phyloP scores from a whole-genome alignment of 2,797 vertebrate species.

The Helicolenus hilgendorfi region DNA sequence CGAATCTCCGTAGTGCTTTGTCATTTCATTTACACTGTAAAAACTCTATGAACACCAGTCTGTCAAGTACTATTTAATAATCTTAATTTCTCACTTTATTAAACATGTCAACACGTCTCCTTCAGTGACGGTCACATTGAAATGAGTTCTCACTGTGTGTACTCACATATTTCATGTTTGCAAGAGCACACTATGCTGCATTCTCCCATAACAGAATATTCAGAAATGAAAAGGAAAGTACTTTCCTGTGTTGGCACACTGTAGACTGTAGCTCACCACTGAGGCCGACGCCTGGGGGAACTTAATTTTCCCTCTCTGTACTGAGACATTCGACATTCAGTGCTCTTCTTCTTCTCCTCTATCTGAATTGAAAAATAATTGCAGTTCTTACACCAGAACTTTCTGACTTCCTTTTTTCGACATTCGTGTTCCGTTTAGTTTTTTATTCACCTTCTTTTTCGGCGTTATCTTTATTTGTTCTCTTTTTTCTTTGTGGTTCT shows the following conservation, averaged over 20 bases:
- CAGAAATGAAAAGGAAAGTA: slow-evolving; percentile 8
- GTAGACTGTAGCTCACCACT: slow-evolving; percentile 17
- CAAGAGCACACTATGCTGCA: neutral
- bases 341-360: neutral
- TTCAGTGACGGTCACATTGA: neutral
- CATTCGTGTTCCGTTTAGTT: neutral
- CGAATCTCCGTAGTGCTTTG: neutral
- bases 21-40: neutral
- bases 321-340: neutral
- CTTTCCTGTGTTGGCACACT: slow-evolving; percentile 19
- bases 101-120: neutral
- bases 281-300: slow-evolving; percentile 25
- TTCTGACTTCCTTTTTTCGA: neutral
- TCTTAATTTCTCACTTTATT: neutral
- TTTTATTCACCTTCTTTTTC: neutral
- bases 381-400: slow-evolving; percentile 1
- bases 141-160: neutral
- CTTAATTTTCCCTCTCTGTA: slow-evolving; percentile 9
- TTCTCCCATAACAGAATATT: neutral
- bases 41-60: neutral
- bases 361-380: slow-evolving; percentile 32
- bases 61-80: neutral
- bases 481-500: neutral
- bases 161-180: neutral
- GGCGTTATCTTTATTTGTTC: neutral